Conservation (phyloP, 2,888 invertebrate species). For the Charanyca ferruginea region DNA sequence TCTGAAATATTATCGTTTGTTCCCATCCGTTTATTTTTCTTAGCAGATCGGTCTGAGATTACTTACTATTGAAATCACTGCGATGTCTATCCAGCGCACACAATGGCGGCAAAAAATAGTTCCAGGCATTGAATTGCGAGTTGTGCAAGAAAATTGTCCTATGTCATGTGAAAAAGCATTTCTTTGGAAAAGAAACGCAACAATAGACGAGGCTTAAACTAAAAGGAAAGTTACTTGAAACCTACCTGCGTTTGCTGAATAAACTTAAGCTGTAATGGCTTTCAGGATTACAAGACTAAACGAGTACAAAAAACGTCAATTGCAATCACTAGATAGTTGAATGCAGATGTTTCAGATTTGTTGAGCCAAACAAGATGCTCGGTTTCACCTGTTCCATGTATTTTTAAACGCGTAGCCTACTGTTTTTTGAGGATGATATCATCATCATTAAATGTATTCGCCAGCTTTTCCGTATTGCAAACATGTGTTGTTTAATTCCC, state of each 20-base stretch:
- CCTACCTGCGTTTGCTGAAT: constrained; percentile 4
- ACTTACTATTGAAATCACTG: constrained; percentile 54
- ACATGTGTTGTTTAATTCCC: constrained; percentile 48
- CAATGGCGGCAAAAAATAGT: constrained; percentile 46
- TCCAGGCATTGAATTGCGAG: constrained; percentile 53
- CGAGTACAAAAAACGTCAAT: constrained; percentile 40
- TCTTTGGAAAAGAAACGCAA: constrained; percentile 47
- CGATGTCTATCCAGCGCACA: constrained; percentile 48
- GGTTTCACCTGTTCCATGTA: constrained; percentile 77
- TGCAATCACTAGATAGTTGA: constrained; percentile 49
- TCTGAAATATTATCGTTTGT: constrained; percentile 14
- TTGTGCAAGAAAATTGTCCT: constrained; percentile 49
- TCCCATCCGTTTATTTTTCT: constrained; percentile 29
- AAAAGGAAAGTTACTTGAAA: constrained; percentile 26
- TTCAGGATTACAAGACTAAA: constrained; percentile 15
- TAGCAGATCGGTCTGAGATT: constrained; percentile 41
- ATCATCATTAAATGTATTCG: constrained; percentile 69
- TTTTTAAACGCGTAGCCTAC: constrained; percentile 74
- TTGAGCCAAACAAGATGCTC: constrained; percentile 75
- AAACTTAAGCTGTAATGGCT: constrained; percentile 17
- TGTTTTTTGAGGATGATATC: constrained; percentile 73
- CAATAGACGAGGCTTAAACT: constrained; percentile 41
- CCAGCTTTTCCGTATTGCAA: constrained; percentile 57
- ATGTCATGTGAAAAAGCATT: constrained; percentile 46
- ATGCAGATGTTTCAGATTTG: constrained; percentile 74